A percentile compares a stretch with the other conserved stretches of the same genome.
Conservation (phyloP, 2,797 vertebrate genomes). For the Phataginus tetradactyla region DNA sequence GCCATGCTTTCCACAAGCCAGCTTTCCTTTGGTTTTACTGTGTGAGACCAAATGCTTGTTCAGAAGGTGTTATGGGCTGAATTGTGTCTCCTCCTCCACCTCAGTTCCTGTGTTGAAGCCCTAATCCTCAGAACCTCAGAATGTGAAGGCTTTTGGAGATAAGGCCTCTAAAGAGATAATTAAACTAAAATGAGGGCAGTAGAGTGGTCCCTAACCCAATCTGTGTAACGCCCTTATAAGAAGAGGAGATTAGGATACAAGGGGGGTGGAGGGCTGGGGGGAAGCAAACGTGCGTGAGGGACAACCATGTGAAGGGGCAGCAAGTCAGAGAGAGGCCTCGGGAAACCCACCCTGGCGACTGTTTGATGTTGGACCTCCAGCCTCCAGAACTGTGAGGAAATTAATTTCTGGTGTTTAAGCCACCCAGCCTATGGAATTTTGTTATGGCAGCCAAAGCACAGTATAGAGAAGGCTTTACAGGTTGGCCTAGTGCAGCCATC, state of each 20-base stretch:
- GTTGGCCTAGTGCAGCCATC: neutral
- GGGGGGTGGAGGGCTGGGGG: neutral
- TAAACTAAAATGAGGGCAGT: neutral
- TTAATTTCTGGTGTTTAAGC: neutral
- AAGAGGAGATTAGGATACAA: neutral
- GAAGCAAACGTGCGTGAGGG: accelerated
- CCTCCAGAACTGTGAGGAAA: neutral
- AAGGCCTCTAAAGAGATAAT: neutral
- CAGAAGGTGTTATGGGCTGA: neutral
- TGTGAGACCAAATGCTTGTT: neutral
- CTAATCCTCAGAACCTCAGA: neutral
- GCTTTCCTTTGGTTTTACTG: neutral
- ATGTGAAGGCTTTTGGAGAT: neutral
- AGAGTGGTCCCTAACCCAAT: neutral
- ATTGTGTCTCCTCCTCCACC: neutral
- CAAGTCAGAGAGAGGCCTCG: neutral
- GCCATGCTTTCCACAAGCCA: neutral
- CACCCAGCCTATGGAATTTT: neutral
- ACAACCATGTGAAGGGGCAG: no score
- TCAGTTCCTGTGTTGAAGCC: neutral
- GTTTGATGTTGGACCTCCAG: neutral
- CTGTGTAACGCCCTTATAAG: neutral
- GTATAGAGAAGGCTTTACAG: neutral
- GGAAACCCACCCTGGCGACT: neutral
- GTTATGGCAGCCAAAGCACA: neutral